Evolutionary conservation across 2,888 invertebrate genomes (phyloP), one percentile per base, ranked within the genome.

Genomic region (Drosophila sordidula): DNA sequence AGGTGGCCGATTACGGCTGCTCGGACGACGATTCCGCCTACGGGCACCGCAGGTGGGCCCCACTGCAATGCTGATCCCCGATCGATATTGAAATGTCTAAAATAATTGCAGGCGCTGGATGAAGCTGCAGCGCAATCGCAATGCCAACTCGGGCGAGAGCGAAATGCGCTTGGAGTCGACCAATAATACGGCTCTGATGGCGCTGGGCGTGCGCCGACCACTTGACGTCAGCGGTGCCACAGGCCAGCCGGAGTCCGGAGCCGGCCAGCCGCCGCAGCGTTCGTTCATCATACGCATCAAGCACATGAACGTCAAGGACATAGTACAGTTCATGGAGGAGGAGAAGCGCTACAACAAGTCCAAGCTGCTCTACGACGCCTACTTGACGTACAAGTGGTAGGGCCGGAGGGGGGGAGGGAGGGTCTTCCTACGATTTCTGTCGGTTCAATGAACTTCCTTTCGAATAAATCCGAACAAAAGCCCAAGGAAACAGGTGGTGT

Each of bases 401-500:
- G 34, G 11, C 0, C 4, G 22, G 12, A 22, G 12, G 11, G 6
- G 41, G 3, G 41, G 5, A 22, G 22, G 6, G 32, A 16, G 18
- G 3, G 11, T 0, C n/a, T n/a, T n/a, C n/a, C n/a, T n/a, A n/a
- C n/a, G n/a, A n/a, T n/a, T n/a, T n/a, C n/a, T 9, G 14, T 16
- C 14, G 73, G 86, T 87, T 88, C 87, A 75, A 75, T 85, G 87
- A 84, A 84, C 84, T 87, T 85, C 80, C 80, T 69, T 67, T 70
- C 16, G 22, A 65, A 57, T 59, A 68, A 61, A 76, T 69, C 67
- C 12, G 29, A 77, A 76, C 75, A 81, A 81, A 86, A 84, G 82
- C 80, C 80, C 87, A 78, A 87, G 87, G 87, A 85, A 84, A 84
- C 84, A 84, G 84, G 84, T 84, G 83, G 76, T 78, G 70, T 74